These are phyloP conservation scores for Coregonus suidteri DNA, from an alignment of 2,797 vertebrate species.

Conservation along the genomic window DNA sequence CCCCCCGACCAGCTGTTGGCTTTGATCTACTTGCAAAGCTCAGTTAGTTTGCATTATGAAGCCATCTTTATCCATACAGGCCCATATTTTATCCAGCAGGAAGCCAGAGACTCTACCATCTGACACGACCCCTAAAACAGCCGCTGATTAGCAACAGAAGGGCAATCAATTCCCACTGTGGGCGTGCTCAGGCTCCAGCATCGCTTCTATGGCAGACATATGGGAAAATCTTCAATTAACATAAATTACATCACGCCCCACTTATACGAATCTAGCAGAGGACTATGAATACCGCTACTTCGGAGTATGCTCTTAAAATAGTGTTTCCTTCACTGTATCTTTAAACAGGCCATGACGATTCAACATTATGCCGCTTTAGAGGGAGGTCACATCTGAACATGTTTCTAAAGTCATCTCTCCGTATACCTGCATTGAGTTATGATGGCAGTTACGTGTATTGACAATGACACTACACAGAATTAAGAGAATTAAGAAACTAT, in stretches of 20 bases:
- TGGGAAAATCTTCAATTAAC: slow-evolving; percentile 61
- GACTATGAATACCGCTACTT: not conserved
- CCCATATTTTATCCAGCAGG: slow-evolving; percentile 61
- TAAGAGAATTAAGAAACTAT: no score
- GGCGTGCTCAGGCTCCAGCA: slow-evolving; percentile 53
- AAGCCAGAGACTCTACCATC: slow-evolving; percentile 59
- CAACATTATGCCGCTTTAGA: slow-evolving; percentile 6
- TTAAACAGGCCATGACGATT: not conserved
- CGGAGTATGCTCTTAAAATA: not conserved
- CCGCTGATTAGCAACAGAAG: slow-evolving; percentile 69
- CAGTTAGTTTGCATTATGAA: slow-evolving; percentile 58
- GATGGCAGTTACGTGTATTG: no score
- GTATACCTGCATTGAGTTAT: no score
- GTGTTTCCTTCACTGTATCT: not conserved
- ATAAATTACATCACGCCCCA: slow-evolving; percentile 55
- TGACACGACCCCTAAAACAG: slow-evolving; percentile 66
- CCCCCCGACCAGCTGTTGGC: slow-evolving; percentile 49
- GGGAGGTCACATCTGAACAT: no score
- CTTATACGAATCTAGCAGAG: not conserved
- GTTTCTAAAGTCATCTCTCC: no score
- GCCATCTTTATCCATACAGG: slow-evolving; percentile 57
- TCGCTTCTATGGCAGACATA: slow-evolving; percentile 61
- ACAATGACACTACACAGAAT: no score
- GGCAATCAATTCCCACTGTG: slow-evolving; percentile 56
- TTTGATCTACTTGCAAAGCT: slow-evolving; percentile 63